Conservation (phyloP, 2,113 vertebrate species). For the Tachysurus vachellii region DNA sequence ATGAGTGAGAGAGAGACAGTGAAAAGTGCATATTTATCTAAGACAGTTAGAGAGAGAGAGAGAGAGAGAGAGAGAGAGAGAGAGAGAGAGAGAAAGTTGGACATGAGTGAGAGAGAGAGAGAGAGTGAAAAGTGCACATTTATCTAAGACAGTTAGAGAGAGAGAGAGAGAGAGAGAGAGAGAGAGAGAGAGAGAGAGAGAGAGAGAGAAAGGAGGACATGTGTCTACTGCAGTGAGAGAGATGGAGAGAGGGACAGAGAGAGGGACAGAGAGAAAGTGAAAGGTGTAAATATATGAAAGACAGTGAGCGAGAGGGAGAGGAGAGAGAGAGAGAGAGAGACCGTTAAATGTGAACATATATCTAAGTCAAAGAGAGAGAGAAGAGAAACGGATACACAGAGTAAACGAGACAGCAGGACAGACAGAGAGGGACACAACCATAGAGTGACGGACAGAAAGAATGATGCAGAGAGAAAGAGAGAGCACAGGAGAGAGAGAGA, state of each 20-base stretch:
- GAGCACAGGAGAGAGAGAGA: not conserved
- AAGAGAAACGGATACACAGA: not conserved
- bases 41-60: not conserved
- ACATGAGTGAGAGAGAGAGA: no score
- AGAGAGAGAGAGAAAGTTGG: not conserved
- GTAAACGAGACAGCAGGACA: not conserved
- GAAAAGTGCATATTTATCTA: not conserved
- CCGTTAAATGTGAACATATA: not conserved
- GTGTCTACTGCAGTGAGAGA: no score
- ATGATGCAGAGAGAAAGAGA: not conserved
- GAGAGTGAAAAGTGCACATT: not conserved
- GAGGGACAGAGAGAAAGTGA: not conserved
- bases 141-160: not conserved
- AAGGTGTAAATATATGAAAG: not conserved
- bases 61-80: not conserved
- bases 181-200: not conserved
- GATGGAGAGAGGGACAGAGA: not conserved
- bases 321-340: not conserved
- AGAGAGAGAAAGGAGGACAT: no score
- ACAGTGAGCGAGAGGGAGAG: not conserved
- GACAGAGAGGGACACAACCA: not conserved
- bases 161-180: not conserved
- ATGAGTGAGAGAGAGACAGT: conserved; percentile 37
- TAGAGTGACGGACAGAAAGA: not conserved
- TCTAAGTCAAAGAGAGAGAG: not conserved